These are phyloP conservation scores for Cheilosia vulpina DNA, from an alignment of 2,888 invertebrate genomes.

Conservation along the genomic window DNA sequence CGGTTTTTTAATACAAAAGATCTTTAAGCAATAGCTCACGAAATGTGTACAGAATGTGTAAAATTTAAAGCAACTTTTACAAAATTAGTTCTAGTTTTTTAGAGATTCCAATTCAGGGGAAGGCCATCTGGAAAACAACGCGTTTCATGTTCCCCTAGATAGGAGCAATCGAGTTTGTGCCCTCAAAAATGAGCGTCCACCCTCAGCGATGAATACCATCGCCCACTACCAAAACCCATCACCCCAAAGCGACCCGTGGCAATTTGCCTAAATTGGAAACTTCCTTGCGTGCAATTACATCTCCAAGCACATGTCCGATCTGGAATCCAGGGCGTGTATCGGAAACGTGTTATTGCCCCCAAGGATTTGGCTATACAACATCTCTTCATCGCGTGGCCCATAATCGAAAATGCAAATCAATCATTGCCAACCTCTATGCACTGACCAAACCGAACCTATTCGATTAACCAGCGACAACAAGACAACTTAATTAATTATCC, in stretches of 20 bases:
- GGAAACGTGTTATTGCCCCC: conserved; percentile 39
- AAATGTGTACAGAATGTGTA: too few species aligned
- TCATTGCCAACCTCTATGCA: conserved; percentile 48
- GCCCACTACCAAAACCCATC: background rate
- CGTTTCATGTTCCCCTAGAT: too few species aligned
- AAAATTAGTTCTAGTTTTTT: too few species aligned
- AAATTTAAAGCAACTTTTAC: too few species aligned
- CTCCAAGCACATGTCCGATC: conserved; percentile 45
- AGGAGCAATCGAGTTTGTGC: too few species aligned
- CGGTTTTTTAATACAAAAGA: too few species aligned
- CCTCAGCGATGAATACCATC: background rate
- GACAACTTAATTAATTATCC: conserved; percentile 72
- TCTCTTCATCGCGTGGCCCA: background rate
- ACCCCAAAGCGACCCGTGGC: background rate
- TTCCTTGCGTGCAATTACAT: conserved; percentile 50
- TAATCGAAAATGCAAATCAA: conserved; percentile 71
- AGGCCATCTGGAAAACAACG: too few species aligned
- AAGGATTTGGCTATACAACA: background rate
- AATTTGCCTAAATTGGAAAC: background rate
- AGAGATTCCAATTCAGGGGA: too few species aligned
- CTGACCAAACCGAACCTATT: background rate
- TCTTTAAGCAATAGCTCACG: too few species aligned
- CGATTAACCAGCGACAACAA: conserved; percentile 25
- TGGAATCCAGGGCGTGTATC: conserved; percentile 19
- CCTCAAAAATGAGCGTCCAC: too few species aligned